Percentiles rank a stretch among this genome's conserved stretches.
These are phyloP conservation scores for Melinaea marsaeus DNA, from an alignment of 2,888 invertebrate species.

Conservation along the genomic window DNA sequence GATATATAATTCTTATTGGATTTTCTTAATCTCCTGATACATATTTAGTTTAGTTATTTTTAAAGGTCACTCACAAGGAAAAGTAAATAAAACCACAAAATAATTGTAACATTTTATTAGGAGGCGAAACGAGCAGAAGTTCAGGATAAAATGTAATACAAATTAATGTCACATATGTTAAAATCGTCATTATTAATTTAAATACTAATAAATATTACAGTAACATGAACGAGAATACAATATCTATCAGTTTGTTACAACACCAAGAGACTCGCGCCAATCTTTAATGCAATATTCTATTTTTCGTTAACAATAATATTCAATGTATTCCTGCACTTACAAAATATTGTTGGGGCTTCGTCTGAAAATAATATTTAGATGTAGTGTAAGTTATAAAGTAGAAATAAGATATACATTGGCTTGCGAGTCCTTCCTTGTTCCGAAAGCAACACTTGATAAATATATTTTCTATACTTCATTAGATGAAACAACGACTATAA, in stretches of 20 bases:
- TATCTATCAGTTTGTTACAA: slow-evolving; percentile 41
- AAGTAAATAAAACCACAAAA: slow-evolving; percentile 43
- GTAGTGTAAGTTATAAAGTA: not conserved
- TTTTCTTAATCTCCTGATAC: not conserved
- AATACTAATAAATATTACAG: slow-evolving; percentile 70
- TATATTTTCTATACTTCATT: slow-evolving; percentile 21
- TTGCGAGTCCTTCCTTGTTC: slow-evolving; percentile 15
- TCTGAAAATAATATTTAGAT: not conserved
- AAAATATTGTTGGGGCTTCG: not conserved
- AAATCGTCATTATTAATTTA: slow-evolving; percentile 74
- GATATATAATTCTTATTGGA: no score
- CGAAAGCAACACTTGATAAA: slow-evolving; percentile 25
- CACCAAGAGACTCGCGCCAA: slow-evolving; percentile 64
- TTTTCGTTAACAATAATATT: no score
- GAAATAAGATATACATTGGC: slow-evolving; percentile 26
- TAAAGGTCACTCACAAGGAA: slow-evolving; percentile 25
- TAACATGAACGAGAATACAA: slow-evolving; percentile 72
- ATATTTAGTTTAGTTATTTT: not conserved
- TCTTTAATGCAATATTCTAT: slow-evolving; percentile 42
- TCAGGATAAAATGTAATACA: slow-evolving; percentile 73
- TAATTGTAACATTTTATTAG: slow-evolving; percentile 78
- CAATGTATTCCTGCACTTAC: no score
- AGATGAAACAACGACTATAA: slow-evolving; percentile 17
- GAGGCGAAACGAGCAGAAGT: slow-evolving; percentile 78
- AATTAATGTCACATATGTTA: slow-evolving; percentile 72